Percentiles rank a stretch among this genome's conserved stretches.
Conservation (phyloP, 2,797 vertebrate genomes). For the Sciurus carolinensis region DNA sequence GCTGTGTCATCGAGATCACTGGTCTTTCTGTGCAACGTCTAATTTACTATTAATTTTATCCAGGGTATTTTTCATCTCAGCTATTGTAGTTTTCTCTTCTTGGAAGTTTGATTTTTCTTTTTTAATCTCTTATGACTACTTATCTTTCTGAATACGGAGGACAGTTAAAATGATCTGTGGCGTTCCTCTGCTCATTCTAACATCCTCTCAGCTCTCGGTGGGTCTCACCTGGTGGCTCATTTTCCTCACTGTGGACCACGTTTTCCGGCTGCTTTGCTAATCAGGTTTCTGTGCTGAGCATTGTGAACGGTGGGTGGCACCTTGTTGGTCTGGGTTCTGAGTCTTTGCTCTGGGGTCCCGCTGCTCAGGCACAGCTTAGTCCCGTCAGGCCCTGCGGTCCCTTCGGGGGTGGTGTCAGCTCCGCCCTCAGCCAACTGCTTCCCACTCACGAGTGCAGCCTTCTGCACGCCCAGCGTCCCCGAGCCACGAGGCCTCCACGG, state of each 20-base stretch:
- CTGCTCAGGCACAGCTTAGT: no score
- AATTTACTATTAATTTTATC: not conserved
- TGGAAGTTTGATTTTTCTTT: not conserved
- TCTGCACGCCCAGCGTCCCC: no score
- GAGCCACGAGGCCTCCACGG: no score
- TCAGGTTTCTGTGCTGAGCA: no score
- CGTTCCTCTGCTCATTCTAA: not conserved
- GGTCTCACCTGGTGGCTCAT: not conserved
- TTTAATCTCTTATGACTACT: not conserved
- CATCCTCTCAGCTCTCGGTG: not conserved
- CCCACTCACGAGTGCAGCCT: no score
- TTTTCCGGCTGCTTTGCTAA: not conserved
- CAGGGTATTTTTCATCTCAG: not conserved
- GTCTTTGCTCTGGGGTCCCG: no score
- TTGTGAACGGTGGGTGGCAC: no score
- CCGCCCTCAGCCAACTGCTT: no score
- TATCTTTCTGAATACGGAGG: not conserved
- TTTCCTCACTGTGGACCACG: not conserved
- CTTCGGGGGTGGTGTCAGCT: no score
- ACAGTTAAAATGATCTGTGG: not conserved
- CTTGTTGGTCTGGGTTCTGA: no score
- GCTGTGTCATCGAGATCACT: not conserved
- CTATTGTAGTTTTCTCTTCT: not conserved
- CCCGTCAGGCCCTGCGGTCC: no score
- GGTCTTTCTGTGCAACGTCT: not conserved